A percentile compares a stretch with the other conserved stretches of the same genome.
phyloP scores from a whole-genome alignment of 2,888 invertebrate genomes.

The Diaphora mendica region DNA sequence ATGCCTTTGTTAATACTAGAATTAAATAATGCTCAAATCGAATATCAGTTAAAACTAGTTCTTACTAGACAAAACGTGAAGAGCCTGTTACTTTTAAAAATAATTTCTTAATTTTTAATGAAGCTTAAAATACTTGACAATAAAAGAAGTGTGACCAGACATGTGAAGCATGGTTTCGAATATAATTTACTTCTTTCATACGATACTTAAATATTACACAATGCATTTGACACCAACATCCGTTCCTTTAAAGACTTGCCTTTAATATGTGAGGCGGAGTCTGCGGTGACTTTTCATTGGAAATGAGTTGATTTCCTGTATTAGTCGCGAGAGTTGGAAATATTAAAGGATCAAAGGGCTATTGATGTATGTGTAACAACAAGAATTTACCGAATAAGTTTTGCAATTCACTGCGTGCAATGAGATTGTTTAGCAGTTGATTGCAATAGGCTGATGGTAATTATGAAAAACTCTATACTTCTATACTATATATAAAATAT shows the following conservation, averaged over 20 bases:
- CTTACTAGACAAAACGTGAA: no score
- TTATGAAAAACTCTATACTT: no score
- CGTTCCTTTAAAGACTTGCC: neutral
- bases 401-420: no score
- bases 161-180: neutral
- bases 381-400: neutral
- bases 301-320: neutral
- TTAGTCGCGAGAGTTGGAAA: neutral
- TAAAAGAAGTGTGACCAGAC: neutral
- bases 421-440: no score
- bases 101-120: neutral
- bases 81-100: no score
- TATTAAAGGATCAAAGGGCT: neutral
- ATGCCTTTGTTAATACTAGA: no score
- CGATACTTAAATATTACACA: neutral
- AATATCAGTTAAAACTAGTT: no score
- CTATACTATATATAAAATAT: no score
- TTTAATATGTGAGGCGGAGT: neutral
- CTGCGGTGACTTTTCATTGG: neutral
- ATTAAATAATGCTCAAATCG: no score
- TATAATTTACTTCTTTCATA: neutral
- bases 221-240: neutral
- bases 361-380: neutral
- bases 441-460: no score
- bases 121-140: neutral